Conservation (phyloP, 2,888 invertebrate species). For the Bombylius major region DNA sequence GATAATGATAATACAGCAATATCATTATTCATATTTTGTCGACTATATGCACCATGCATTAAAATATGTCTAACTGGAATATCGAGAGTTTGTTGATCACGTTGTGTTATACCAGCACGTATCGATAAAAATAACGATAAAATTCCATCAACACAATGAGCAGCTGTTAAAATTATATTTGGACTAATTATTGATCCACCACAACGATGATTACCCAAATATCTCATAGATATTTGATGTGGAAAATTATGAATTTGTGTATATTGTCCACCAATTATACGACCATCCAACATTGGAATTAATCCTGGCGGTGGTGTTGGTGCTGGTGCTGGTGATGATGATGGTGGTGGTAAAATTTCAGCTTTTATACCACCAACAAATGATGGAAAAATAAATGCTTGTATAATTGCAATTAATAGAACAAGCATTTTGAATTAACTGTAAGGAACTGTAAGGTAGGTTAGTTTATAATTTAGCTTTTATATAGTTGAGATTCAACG, state of each 20-base stretch:
- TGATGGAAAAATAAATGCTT: too few relatives aligned
- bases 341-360: too few relatives aligned
- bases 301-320: constrained; percentile 2
- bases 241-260: constrained; percentile 8
- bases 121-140: constrained; percentile 22
- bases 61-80: background rate
- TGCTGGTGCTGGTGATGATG: too few relatives aligned
- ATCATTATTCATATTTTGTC: constrained; percentile 38
- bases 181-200: constrained; percentile 39
- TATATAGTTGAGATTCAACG: too few relatives aligned
- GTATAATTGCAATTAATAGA: too few relatives aligned
- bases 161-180: constrained; percentile 39
- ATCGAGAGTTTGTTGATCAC: background rate
- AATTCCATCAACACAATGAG: constrained; percentile 38
- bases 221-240: constrained; percentile 9
- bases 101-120: constrained; percentile 37
- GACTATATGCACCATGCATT: background rate
- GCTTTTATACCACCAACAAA: too few relatives aligned
- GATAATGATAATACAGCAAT: constrained; percentile 40
- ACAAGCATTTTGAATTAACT: too few relatives aligned
- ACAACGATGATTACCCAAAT: constrained; percentile 36
- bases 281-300: constrained; percentile 4
- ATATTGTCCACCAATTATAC: constrained; percentile 12
- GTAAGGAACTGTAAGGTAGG: too few relatives aligned
- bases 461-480: too few relatives aligned